phyloP scores from a whole-genome alignment of 37 sponge, comb jelly and placozoan genomes.

The Eunapius fragilis region DNA sequence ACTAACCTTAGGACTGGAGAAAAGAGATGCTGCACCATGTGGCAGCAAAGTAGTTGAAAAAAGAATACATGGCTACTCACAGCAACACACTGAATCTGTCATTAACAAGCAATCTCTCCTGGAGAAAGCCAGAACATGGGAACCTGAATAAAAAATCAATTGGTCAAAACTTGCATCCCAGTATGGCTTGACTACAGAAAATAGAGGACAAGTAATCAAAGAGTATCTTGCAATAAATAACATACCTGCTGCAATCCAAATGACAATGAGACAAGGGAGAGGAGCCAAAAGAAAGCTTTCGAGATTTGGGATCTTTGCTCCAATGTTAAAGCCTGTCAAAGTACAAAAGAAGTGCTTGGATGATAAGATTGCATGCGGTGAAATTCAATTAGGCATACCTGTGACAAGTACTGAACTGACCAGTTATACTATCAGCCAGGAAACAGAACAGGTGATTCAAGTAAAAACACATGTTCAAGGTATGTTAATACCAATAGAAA shows the following conservation, averaged over 20 bases:
- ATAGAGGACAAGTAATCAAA: neutral
- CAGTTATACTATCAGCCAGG: neutral
- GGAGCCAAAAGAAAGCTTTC: neutral
- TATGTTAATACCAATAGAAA: neutral
- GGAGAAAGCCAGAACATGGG: neutral
- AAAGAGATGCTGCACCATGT: neutral
- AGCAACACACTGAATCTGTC: neutral
- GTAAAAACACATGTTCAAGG: neutral
- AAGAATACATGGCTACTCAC: neutral
- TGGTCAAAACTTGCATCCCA: neutral
- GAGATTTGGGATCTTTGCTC: neutral
- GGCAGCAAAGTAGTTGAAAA: neutral
- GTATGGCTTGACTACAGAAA: neutral
- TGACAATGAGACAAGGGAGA: neutral
- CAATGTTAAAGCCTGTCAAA: neutral
- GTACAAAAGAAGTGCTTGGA: neutral
- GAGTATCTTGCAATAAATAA: neutral
- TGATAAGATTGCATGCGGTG: neutral
- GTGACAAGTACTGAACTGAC: neutral
- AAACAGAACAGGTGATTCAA: neutral
- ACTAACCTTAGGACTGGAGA: neutral
- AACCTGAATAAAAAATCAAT: neutral
- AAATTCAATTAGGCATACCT: neutral
- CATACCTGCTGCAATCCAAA: no score
- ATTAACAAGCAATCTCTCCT: neutral